phyloP scores from a whole-genome alignment of 2,888 invertebrate species.

The Pyrgus malvae region DNA sequence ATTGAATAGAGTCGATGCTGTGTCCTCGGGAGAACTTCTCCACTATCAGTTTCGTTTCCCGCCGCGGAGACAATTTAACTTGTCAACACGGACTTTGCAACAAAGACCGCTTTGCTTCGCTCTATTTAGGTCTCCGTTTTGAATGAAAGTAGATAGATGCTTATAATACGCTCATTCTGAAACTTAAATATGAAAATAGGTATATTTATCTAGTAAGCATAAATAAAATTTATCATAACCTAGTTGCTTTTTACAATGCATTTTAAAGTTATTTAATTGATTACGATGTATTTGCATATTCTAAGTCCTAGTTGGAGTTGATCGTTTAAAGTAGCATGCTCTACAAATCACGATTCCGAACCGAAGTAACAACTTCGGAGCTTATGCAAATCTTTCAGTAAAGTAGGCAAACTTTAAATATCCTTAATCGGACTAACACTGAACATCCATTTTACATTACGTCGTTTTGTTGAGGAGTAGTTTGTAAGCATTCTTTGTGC shows the following conservation, averaged over 20 bases:
- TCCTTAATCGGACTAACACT: conserved; percentile 60
- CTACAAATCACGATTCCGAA: conserved; percentile 10
- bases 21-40: conserved; percentile 68
- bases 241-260: too few relatives aligned
- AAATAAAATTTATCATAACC: too few relatives aligned
- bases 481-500: conserved; percentile 59
- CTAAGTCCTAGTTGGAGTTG: too few relatives aligned
- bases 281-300: too few relatives aligned
- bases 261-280: too few relatives aligned
- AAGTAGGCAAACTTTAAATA: conserved; percentile 47
- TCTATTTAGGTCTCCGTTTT: conserved; percentile 65
- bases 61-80: conserved; percentile 78
- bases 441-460: conserved; percentile 53
- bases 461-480: conserved; percentile 63
- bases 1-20: conserved; percentile 74
- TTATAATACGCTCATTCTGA: not conserved
- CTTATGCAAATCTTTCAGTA: not conserved
- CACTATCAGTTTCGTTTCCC: conserved; percentile 78
- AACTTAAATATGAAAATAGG: too few relatives aligned
- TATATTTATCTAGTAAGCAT: too few relatives aligned
- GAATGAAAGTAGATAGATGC: conserved; percentile 48
- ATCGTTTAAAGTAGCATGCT: conserved; percentile 1
- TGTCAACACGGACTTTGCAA: conserved; percentile 70
- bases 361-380: conserved; percentile 16
- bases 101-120: conserved; percentile 65